Evolutionary conservation across 2,113 vertebrate species (phyloP), one percentile per base, ranked within the genome.

Genomic region (Synodontis membranacea): DNA sequence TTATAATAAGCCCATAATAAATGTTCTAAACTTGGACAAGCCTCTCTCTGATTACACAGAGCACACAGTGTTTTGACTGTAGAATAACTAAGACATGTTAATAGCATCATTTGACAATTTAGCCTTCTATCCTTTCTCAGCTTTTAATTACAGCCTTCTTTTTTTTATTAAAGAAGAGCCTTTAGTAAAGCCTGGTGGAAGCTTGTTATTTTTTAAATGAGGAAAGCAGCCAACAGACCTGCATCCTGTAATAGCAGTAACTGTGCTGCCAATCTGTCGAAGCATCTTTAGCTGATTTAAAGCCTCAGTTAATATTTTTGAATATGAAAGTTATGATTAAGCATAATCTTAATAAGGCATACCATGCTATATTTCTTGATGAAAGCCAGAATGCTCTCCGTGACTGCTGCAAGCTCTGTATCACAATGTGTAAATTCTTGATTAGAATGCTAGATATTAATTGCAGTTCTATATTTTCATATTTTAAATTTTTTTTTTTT

Each of bases 71-170:
- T 86, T 93, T 86, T 95, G 95, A 96, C 95, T 97, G 94, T 95
- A 95, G 92, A 95, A 95, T 92, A 95, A 95, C 95, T 95, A 96
- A 96, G 95, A 94, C 93, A 87, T 95, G 95, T 94, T 97, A 97
- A 98, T 97, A 97, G 96, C 95, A 95, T 97, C 96, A 97, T 97
- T 96, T 96, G 95, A 96, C 96, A 97, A 97, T 98, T 98, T 97
- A 98, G 96, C 95, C 93, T 94, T 92, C 94, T 95, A 95, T 96
- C 94, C 94, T 95, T 96, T 94, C 58, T 93, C 92, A 94, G 94
- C 96, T 95, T 96, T 96, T 97, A 97, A 97, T 98, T 97, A 93
- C 95, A 94, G 93, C 92, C 94, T 93, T 93, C 93, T 94, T 95
- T 95, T 95, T 94, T 91, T 94, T 94, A 94, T 94, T 95, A 94